phyloP scores from a whole-genome alignment of 2,797 vertebrate genomes.

The Coilia nasus region DNA sequence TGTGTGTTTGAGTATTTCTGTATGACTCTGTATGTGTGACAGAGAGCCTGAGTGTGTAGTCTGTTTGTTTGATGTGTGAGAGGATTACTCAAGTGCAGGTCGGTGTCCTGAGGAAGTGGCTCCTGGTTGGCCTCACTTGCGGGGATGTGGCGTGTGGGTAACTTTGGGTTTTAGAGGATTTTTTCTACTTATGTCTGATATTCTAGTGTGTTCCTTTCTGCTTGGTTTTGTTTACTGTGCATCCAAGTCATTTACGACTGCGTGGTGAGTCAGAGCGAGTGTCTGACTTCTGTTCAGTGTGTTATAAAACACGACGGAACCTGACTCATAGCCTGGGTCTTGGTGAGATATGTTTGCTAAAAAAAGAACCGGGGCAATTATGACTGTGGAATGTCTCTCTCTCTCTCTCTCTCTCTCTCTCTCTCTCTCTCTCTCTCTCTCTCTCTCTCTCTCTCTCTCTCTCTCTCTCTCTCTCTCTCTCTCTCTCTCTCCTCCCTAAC shows the following conservation, averaged over 20 bases:
- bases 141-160: background rate
- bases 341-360: constrained; percentile 66
- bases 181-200: background rate
- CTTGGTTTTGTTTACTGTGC: background rate
- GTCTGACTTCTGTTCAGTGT: constrained; percentile 41
- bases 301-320: constrained; percentile 54
- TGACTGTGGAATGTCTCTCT: constrained; percentile 62
- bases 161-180: background rate
- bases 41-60: too few species aligned
- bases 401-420: constrained; percentile 53
- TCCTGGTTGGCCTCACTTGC: background rate
- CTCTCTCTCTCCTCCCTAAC: constrained; percentile 51
- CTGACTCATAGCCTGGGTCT: constrained; percentile 69
- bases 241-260: background rate
- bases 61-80: constrained; percentile 21
- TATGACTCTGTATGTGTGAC: too few species aligned
- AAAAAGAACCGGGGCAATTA: constrained; percentile 74
- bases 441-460: constrained; percentile 1
- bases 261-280: constrained; percentile 58
- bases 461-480: background rate
- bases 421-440: constrained; percentile 15
- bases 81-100: constrained; percentile 26
- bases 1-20: too few species aligned
- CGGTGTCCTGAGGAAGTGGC: background rate
- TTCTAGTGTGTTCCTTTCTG: background rate